Evolutionary conservation across 2,797 vertebrate species (phyloP).

Genomic region (Oreortyx pictus): DNA sequence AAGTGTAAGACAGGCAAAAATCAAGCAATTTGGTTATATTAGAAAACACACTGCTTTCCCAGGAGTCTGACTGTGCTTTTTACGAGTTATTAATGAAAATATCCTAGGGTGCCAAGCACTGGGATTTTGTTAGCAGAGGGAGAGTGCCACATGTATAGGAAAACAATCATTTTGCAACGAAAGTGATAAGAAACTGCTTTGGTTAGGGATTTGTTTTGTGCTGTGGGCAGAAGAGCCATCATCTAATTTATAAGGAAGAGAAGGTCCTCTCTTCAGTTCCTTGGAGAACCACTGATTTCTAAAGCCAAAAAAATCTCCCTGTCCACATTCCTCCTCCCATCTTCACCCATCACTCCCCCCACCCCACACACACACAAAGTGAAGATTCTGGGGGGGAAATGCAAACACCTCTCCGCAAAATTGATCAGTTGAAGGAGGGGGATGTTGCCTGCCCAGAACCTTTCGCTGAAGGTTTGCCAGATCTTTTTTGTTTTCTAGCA

Average conservation of each 20-base stretch:
- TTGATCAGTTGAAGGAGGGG: background rate
- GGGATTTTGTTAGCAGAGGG: background rate
- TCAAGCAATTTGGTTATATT: background rate
- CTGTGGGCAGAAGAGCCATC: background rate
- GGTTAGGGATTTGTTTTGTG: background rate
- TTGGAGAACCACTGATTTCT: background rate
- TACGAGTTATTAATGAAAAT: constrained; percentile 25
- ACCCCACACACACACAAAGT: background rate
- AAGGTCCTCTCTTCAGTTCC: background rate
- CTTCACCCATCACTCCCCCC: no score
- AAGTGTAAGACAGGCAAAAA: background rate
- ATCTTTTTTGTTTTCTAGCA: background rate
- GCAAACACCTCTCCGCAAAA: background rate
- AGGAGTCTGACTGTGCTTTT: background rate
- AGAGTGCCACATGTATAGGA: background rate
- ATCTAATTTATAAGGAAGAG: background rate
- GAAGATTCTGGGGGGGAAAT: accelerated
- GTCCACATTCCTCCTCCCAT: no score
- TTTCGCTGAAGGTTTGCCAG: background rate
- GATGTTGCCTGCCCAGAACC: background rate
- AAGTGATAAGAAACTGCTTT: accelerated
- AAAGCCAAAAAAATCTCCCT: background rate
- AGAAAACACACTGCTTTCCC: background rate
- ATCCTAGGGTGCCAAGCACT: background rate
- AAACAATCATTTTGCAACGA: background rate